Conservation (phyloP, 2,888 invertebrate genomes). For the Rotaria sp. region DNA sequence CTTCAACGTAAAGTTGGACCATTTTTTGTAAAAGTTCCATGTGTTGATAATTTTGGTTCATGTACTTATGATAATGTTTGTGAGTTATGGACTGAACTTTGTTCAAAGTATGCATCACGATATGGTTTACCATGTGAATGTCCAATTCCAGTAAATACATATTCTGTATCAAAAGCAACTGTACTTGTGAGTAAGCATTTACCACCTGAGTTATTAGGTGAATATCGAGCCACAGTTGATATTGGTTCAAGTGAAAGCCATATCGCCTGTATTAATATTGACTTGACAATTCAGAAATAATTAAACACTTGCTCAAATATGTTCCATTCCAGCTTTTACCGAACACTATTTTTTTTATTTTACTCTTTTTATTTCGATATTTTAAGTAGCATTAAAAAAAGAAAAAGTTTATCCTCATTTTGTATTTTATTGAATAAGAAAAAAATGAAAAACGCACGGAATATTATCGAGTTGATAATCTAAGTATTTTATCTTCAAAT, state of each 20-base stretch:
- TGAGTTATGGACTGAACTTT: background rate
- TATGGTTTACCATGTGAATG: conserved; percentile 36
- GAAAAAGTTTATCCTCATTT: background rate
- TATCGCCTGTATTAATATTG: conserved; percentile 35
- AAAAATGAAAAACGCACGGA: too few relatives aligned
- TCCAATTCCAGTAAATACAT: conserved; percentile 33
- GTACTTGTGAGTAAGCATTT: background rate
- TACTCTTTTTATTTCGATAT: background rate
- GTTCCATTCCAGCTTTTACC: background rate
- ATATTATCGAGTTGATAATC: background rate
- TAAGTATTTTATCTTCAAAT: background rate
- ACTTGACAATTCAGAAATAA: background rate
- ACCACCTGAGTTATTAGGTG: conserved; percentile 2
- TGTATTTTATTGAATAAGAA: background rate
- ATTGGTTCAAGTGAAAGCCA: conserved; percentile 1
- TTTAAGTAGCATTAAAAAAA: background rate
- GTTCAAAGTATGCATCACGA: conserved; percentile 24
- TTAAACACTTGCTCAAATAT: background rate
- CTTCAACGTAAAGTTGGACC: conserved; percentile 36
- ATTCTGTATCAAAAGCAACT: background rate
- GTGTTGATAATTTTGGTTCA: conserved; percentile 39
- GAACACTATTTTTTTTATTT: background rate
- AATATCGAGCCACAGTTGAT: background rate
- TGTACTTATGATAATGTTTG: conserved; percentile 38
- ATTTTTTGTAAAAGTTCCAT: conserved; percentile 40